Evolutionary conservation across 1,140 invertebrate species (phyloP).

Genomic region (Medauroidea extradentata): DNA sequence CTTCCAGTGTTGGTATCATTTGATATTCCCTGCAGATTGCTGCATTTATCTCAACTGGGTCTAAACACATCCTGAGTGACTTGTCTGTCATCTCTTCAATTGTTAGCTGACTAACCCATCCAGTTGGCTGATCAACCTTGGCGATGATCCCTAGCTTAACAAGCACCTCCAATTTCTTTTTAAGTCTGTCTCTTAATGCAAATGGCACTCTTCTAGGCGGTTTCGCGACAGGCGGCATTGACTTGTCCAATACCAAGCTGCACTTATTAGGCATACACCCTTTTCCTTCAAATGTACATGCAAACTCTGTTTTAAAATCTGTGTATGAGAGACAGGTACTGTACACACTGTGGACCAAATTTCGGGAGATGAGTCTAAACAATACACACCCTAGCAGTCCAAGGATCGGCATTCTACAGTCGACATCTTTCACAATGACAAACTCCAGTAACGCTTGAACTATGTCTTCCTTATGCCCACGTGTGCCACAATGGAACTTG

Average conservation of each 20-base stretch:
- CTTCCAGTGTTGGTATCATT: conserved; percentile 17
- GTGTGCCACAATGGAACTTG: neutral
- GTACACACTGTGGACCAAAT: neutral
- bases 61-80: conserved; percentile 36
- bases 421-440: neutral
- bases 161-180: conserved; percentile 24
- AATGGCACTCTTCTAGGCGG: conserved; percentile 22
- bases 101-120: conserved; percentile 40
- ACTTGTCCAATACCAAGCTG: conserved; percentile 15
- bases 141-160: conserved; percentile 14
- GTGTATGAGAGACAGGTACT: neutral
- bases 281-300: conserved; percentile 19
- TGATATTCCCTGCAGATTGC: conserved; percentile 11
- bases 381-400: neutral
- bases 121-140: conserved; percentile 15
- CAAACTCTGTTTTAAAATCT: conserved; percentile 6
- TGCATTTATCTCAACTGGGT: conserved; percentile 30
- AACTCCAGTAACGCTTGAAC: neutral
- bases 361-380: neutral
- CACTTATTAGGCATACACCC: conserved; percentile 17
- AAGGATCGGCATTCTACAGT: neutral
- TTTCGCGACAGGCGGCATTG: conserved; percentile 18
- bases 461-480: neutral
- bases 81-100: conserved; percentile 35
- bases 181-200: conserved; percentile 20